Evolutionary conservation across 2,888 invertebrate species (phyloP), one percentile per base, ranked within the genome.

Genomic region (Ctenicera cuprea): DNA sequence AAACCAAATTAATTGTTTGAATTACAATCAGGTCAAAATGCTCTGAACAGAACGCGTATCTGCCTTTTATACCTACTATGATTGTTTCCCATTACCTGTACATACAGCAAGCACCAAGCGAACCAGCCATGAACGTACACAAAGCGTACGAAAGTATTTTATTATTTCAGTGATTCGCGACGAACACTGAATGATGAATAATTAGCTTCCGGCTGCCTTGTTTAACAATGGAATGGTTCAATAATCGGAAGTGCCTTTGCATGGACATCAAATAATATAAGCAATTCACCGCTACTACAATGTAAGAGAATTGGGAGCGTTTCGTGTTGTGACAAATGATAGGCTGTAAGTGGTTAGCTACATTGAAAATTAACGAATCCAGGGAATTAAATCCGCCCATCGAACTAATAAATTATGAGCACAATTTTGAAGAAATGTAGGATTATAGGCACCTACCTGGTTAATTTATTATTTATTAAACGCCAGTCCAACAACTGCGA

Each of bases 131-230:
- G 45, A 18, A 59, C 38, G 18, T 20, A 59, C 59, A 62, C 45
- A 62, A 73, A 74, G 67, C 73, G 26, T 61, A 63, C 59, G 63
- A 43, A 65, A 45, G 71, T 64, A 71, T 71, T 68, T 77, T 75
- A 75, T 77, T 77, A 76, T 77, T 77, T 67, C 74, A 67, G 48
- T 63, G 71, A 69, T 71, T 67, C 69, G 72, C 67, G 64, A 71
- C 66, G 74, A 74, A 77, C 76, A 71, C 74, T 79, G 78, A 81
- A 80, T 80, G 76, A 79, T 71, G 80, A 81, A 79, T 83, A 83
- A 85, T 84, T 85, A 84, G 83, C 82, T 85, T 85, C 84, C 84
- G 83, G 76, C 77, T 77, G 81, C 80, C 80, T 80, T 78, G 79
- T 73, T 75, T 63, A 77, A 83, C 82, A 83, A 83, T 82, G 78